Base-by-base conservation (phyloP, 37 sponge, comb jelly and placozoan genomes). In the Sycon ciliatum region DNA sequence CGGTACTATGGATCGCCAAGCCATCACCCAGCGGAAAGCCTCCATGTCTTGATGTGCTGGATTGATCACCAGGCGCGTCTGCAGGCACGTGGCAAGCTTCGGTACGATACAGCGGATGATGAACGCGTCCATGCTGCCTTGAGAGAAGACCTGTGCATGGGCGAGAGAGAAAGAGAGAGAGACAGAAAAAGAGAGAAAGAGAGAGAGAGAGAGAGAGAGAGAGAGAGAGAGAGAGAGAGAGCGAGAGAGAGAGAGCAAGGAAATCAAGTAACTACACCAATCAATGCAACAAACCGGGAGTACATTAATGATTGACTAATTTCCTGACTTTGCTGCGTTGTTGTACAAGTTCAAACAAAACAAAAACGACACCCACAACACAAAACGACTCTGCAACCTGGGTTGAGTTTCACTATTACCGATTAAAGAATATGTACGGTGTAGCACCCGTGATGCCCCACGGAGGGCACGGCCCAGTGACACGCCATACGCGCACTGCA, bases 1-100 rank as follows among this genome's bases (percentile, higher is more conserved):
- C 29, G 93, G 81, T 3, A 98, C 71, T 81, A 92, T 78, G 73
- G 86, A 87, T 76, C 76, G 80, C 99, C 99, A 98, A 0, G 76
- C 67, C 68, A 92, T 74, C 18, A 84, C 84, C 87, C 90, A 92
- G 34, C 82, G 56, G 69, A 98, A 84, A 3, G 93, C 88, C 57
- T 79, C 99, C 26, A 90, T 82, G 16, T 86, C 57, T 46, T 98
- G 90, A 28, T 86, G 55, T 53, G 79, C 77, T 28, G 99, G 99
- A 67, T 89, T 92, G 30, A 98, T 84, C 0, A 56, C 82, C 39
- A 98, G 75, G 22, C 75, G 73, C 2, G 74, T 42, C n/a, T 92
- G 79, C 4, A 98, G 77, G 46, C 85, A 81, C 62, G 76, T 69
- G 34, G 74, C 73, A 64, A 98, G 76, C 60, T 98, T 89, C 18